Evolutionary conservation across 2,888 invertebrate species (phyloP), one percentile per base, ranked within the genome.

Genomic region (Stegana nigrithorax): DNA sequence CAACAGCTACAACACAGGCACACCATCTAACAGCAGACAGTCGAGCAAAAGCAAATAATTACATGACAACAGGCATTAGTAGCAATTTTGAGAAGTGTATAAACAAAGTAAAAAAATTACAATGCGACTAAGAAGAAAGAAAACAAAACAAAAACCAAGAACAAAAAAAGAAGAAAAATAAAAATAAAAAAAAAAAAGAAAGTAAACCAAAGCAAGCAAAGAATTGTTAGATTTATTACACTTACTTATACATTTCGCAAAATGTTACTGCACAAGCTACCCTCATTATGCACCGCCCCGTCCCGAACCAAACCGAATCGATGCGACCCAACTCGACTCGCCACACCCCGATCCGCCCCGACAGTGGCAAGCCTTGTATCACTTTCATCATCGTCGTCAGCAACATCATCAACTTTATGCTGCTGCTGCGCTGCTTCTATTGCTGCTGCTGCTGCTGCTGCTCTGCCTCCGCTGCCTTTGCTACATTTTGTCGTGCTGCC

Each of bases 21-120:
- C 8, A 26, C 8, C 47, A 12, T 23, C 21, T 64, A 66, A 70
- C 66, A 64, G 66, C 61, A 70, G 59, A 47, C 59, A 42, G 21
- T 26, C 1, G 27, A 51, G 27, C 17, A 14, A 55, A 21, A 21
- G 55, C 32, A 55, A 55, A 36, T 32, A 29, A 55, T 55, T 55
- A 32, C 55, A 32, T 55, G 55, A 45, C 55, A 55, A 55, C 55
- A 55, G 45, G 23, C 45, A 45, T 45, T 45, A 45, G 45, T 45
- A 21, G 45, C 45, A 45, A 45, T 45, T 45, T 12, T 45, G 21
- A 45, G 23, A 23, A 45, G 45, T 23, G 23, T 23, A 39, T 23
- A 23, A 45, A 45, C 45, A 45, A 45, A 7, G n/a, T n/a, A n/a
- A n/a, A n/a, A n/a, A n/a, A n/a, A n/a, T n/a, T n/a, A n/a, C n/a